Conservation (phyloP, 2,888 invertebrate species). For the Lymantria dispar region DNA sequence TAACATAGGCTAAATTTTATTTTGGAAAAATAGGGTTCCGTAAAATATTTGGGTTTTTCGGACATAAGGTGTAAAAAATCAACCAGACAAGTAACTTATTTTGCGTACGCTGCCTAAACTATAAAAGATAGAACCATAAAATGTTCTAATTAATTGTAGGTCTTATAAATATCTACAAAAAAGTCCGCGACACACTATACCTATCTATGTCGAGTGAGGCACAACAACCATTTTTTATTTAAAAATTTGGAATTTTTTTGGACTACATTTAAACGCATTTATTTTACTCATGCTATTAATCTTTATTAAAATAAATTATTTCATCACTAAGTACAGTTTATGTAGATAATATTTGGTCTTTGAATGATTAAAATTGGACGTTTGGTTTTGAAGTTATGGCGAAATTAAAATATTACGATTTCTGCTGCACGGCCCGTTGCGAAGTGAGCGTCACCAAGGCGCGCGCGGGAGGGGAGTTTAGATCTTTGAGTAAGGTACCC, state of each 20-base stretch:
- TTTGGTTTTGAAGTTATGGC: neutral
- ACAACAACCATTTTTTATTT: slow-evolving; percentile 3
- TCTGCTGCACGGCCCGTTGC: neutral
- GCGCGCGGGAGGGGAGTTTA: neutral
- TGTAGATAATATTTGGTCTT: neutral
- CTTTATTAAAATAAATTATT: neutral
- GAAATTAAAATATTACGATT: neutral
- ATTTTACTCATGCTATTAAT: neutral
- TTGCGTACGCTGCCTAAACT: no score
- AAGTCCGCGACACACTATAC: neutral
- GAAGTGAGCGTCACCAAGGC: neutral
- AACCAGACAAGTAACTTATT: no score
- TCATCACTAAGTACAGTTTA: neutral
- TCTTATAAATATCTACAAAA: no score
- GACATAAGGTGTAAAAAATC: no score
- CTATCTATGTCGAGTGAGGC: neutral
- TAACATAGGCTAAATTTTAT: neutral
- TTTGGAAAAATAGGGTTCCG: neutral
- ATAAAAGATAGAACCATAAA: no score
- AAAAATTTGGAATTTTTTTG: slow-evolving; percentile 2
- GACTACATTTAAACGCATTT: slow-evolving; percentile 3
- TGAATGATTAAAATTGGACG: slow-evolving; percentile 5
- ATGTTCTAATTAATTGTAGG: no score
- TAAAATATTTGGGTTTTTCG: no score
- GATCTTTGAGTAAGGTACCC: neutral